Base-by-base conservation (phyloP, 23 tunicate species). In the Styela plicata region DNA sequence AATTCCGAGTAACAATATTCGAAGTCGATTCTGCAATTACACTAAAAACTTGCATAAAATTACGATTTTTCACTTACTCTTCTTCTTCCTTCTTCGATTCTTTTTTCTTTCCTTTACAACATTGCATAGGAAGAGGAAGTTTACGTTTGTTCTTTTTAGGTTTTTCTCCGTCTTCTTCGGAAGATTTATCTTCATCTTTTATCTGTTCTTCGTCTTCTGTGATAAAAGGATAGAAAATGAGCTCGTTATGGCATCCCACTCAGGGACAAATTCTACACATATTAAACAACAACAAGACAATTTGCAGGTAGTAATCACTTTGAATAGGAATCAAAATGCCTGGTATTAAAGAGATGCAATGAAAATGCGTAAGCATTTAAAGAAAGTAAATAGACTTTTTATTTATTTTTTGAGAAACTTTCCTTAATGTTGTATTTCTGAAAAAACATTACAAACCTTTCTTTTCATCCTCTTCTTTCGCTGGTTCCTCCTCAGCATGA, bases 401-500 rank as follows among this genome's bases (percentile, higher is more conserved):
- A n/a, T n/a, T n/a, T n/a, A n/a, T n/a, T n/a, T n/a, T n/a, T n/a
- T n/a, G n/a, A n/a, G n/a, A n/a, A n/a, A n/a, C n/a, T 34, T 22
- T 36, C 2, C 32, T 0, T 61, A 61, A 61, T 19, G 20, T 19
- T 61, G 19, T 19, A 61, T 61, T 61, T 61, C 19, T 19, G 21
- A 61, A 21, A 21, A 13, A 68, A 68, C 29, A 26, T 71, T 17
- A 25, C 36, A 26, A 10, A 64, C 74, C 74, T 64, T 64, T 63
- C 0, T 20, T 30, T 5, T 24, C 64, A 24, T 29, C 73, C 18
- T 88, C 79, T 34, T 86, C 63, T 77, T 70, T 79, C 2, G 87
- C 80, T 22, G 86, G 84, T 69, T 90, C 52, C 65, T 90, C 96
- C 67, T 85, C 96, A n/a, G 88, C 83, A 34, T 82, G 89, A 18